Evolutionary conservation across 2,888 invertebrate species (phyloP), one percentile per base, ranked within the genome.

Genomic region (Acanthococcus lagerstroemiae): DNA sequence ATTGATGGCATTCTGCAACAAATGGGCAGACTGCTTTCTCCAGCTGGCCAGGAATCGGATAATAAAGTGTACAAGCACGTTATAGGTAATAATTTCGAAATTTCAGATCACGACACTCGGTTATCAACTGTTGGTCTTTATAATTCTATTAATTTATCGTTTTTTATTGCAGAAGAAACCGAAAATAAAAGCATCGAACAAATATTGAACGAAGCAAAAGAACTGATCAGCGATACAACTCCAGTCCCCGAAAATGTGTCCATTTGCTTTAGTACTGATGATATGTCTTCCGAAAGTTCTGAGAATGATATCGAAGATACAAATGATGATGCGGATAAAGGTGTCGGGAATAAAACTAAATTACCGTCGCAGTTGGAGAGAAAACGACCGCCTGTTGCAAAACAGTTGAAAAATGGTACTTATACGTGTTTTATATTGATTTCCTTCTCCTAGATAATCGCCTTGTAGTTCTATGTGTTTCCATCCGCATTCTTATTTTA

Each of bases 111-210:
- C 26, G 17, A 21, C 7, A 25, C 46, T 60, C 26, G n/a, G 6
- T 45, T 12, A 6, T 30, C n/a, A 46, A 12, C 30, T 26, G 9
- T 4, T 26, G 1, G 7, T 45, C 17, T 30, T 15, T 3, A 2
- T 30, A 7, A n/a, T 17, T 17, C 15, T 17, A n/a, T 37, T 22
- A 57, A 44, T 45, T 12, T 19, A 21, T 45, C 7, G 37, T 45
- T 44, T 44, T 55, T 27, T n/a, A 24, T 65, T 55, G 19, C 46
- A 66, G 65, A 55, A 17, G 55, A 55, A 21, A 27, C 65, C 48
- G 55, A 66, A 19, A 55, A 66, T 55, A 66, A 66, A 48, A 66
- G 65, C 17, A 66, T 66, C 19, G 65, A 66, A 22, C 37, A 66
- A 24, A 66, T 66, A 22, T 48, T 66, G 15, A 66, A 50, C 19